Conservation (phyloP, 2,888 invertebrate species). For the Tiliacea aurago region DNA sequence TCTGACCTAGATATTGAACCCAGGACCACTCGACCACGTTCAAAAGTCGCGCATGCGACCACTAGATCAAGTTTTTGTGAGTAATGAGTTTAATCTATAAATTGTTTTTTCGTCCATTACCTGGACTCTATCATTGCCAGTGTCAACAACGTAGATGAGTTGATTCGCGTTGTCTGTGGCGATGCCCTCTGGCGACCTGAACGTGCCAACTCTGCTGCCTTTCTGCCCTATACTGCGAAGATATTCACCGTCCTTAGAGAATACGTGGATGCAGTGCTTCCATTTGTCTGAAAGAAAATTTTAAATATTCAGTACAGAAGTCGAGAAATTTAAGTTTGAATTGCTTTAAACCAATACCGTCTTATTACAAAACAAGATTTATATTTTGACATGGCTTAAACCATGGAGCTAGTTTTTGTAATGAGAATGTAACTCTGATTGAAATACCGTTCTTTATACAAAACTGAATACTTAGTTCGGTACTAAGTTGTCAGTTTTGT, state of each 20-base stretch:
- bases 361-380: too few relatives aligned
- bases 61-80: background rate
- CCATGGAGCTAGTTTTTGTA: too few relatives aligned
- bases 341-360: too few relatives aligned
- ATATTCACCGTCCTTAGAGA: conserved; percentile 91
- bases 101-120: conserved; percentile 66
- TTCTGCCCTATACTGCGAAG: conserved; percentile 91
- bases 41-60: background rate
- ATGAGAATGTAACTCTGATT: too few relatives aligned
- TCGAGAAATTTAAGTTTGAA: background rate
- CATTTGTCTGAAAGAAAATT: conserved; percentile 90
- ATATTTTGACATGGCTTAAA: too few relatives aligned
- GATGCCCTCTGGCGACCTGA: conserved; percentile 94
- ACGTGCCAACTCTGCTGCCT: conserved; percentile 91
- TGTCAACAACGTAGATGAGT: conserved; percentile 93
- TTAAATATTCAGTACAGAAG: background rate
- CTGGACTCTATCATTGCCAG: conserved; percentile 94
- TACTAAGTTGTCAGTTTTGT: too few relatives aligned
- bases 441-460: too few relatives aligned
- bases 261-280: conserved; percentile 93
- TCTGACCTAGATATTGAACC: background rate
- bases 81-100: background rate
- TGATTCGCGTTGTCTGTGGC: conserved; percentile 89
- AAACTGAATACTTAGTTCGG: too few relatives aligned
- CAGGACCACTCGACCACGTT: too few relatives aligned